Evolutionary conservation across 2,797 vertebrate species (phyloP).

Genomic region (Argentina silus): DNA sequence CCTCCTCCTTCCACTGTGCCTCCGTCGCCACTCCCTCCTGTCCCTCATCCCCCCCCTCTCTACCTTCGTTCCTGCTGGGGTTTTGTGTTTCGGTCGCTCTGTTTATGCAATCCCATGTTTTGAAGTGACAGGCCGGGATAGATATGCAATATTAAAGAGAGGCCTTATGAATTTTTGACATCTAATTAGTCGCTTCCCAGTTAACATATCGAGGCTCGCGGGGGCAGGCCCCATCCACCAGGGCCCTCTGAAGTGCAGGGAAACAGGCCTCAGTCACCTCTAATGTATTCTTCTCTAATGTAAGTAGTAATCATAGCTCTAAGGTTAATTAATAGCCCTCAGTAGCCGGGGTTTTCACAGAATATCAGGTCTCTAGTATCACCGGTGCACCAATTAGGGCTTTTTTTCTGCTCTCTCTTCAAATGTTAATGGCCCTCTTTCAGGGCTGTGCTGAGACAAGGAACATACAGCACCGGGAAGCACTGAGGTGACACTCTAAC

Average conservation of each 20-base stretch:
- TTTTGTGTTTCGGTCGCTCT: constrained; percentile 87
- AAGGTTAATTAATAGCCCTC: constrained; percentile 95
- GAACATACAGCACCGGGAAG: constrained; percentile 42
- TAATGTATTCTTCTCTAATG: constrained; percentile 96
- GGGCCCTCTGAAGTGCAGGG: constrained; percentile 91
- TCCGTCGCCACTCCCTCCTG: constrained; percentile 43
- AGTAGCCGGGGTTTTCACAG: constrained; percentile 57
- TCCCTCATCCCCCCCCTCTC: constrained; percentile 48
- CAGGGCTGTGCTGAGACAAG: constrained; percentile 48
- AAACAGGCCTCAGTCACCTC: constrained; percentile 86
- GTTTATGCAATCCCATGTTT: constrained; percentile 97
- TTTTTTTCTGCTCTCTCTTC: constrained; percentile 60
- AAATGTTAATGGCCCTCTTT: constrained; percentile 73
- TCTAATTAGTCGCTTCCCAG: constrained; percentile 98
- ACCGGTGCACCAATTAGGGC: constrained; percentile 68
- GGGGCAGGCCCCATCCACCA: constrained; percentile 84
- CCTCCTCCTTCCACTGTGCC: constrained; percentile 40
- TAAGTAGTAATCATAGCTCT: constrained; percentile 94
- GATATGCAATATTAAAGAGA: constrained; percentile 99
- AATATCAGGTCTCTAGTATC: constrained; percentile 59
- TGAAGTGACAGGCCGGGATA: constrained; percentile 96
- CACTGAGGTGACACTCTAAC: constrained; percentile 57
- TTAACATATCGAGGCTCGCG: constrained; percentile 95
- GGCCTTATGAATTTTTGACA: constrained; percentile 99
- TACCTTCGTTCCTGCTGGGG: constrained; percentile 51